Evolutionary conservation across 2,797 vertebrate species (phyloP), one percentile per base, ranked within the genome.

Genomic region (Moxostoma hubbsi): DNA sequence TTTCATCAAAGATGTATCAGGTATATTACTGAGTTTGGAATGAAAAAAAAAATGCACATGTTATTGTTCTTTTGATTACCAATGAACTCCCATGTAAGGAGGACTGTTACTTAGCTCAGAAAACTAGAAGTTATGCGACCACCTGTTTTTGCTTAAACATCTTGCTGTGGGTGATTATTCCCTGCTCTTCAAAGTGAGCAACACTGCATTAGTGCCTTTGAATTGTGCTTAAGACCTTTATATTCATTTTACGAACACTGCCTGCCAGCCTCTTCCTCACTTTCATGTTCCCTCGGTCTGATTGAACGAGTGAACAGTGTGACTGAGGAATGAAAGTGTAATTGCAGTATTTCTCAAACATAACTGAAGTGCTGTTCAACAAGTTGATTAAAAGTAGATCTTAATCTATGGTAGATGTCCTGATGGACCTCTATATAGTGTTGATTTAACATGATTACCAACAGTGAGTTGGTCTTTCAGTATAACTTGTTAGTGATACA

Each of bases 201-300:
- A 78, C 50, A 66, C 81, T 83, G 79, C 81, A 46, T 75, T 82
- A 85, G 87, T 88, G 87, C 87, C 87, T 88, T 88, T 85, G 73
- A 84, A 78, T 82, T 77, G 72, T 83, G 86, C 82, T 81, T 85
- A 73, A 84, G 72, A 84, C 77, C 81, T 85, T 85, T 84, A 73
- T 61, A 79, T 75, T 66, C 78, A 64, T 53, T 53, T 73, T 61
- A 49, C 50, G 47, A 65, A 63, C 77, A 72, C 73, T 49, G 72
- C 71, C 81, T 61, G 69, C 68, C 61, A 71, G 65, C 79, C 64
- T 67, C 62, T 72, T 24, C 24, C 24, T 24, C 24, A 24, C 55
- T 58, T 50, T 75, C 58, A 63, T 46, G 61, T 61, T 59, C 65
- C 15, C 46, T 69, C 13, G n/a, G 49, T 54, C 24, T 5, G 62